Conservation (phyloP, 2,113 vertebrate species). For the Equus quagga region DNA sequence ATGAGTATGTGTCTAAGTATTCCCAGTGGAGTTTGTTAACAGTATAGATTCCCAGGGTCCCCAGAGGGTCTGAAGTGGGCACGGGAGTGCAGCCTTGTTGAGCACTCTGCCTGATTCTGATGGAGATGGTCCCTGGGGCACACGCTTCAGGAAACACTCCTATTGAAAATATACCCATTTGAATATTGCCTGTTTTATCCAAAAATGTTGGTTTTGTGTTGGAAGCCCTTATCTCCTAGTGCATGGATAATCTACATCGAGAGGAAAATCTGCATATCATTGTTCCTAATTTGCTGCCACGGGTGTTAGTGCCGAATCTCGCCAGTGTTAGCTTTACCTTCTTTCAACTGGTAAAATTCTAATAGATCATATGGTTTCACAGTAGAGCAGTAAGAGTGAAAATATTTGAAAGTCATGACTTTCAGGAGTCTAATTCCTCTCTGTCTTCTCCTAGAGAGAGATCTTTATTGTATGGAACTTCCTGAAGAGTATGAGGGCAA, state of each 20-base stretch:
- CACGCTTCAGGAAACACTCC: not conserved
- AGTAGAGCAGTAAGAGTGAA: constrained; percentile 50
- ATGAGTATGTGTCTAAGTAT: not conserved
- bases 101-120: not conserved
- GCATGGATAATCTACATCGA: not conserved
- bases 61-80: not conserved
- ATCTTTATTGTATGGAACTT: constrained; percentile 65
- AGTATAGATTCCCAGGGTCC: not conserved
- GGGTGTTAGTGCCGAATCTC: constrained; percentile 73
- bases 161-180: not conserved
- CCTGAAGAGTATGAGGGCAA: constrained; percentile 64
- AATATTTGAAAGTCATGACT: constrained; percentile 59
- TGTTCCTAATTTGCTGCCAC: constrained; percentile 58
- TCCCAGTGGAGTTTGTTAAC: not conserved
- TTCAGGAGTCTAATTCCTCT: constrained; percentile 45
- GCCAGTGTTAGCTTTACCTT: constrained; percentile 68
- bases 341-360: constrained; percentile 70
- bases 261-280: not conserved
- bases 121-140: not conserved
- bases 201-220: not conserved
- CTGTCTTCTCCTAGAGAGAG: constrained; percentile 51
- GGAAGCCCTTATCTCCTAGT: not conserved
- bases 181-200: not conserved
- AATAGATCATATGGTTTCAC: constrained; percentile 67
- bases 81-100: not conserved